Base-by-base conservation (phyloP, 2,888 invertebrate species). In the Campoletis raptor region DNA sequence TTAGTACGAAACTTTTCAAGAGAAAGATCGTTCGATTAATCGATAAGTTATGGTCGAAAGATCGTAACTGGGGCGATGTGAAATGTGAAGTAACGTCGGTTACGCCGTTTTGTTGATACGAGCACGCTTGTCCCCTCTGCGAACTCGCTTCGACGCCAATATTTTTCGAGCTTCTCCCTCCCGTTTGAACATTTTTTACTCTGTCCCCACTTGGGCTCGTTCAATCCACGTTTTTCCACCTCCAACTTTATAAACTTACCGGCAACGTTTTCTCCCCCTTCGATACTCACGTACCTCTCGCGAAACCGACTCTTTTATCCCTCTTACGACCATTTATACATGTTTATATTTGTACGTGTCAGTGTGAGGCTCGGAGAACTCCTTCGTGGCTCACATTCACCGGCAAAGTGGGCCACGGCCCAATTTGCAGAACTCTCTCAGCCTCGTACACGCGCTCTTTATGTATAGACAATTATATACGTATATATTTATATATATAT, bases 351-450 rank as follows among this genome's bases (percentile, higher is more conserved):
- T 79, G 73, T 88, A 87, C 89, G 87, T 88, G 88, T 30, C 8
- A 10, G 72, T 36, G 30, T 52, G 52, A 18, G 30, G 12, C 15
- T 1, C 67, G 5, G n/a, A 54, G 9, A 30, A 24, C 12, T 64
- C 10, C 54, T 36, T n/a, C 74, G 88, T 90, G 85, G 91, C 88
- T 79, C 82, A 74, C 84, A 85, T 83, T 85, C 86, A 88, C 85
- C 87, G 84, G 83, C 79, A 52, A 94, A 93, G 92, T 94, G 94
- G 93, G 94, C 94, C 94, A 94, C 92, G 94, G 93, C 93, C 93
- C 92, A 93, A 94, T 94, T 94, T 92, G 90, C 92, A 91, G 90
- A 90, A 91, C 90, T 92, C 91, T 89, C 90, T 89, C 89, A 90
- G 85, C 91, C 90, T 91, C 87, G 81, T 76, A 77, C 87, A 74